phyloP scores from a whole-genome alignment of 2,888 invertebrate genomes.

The Eilema griseolum region DNA sequence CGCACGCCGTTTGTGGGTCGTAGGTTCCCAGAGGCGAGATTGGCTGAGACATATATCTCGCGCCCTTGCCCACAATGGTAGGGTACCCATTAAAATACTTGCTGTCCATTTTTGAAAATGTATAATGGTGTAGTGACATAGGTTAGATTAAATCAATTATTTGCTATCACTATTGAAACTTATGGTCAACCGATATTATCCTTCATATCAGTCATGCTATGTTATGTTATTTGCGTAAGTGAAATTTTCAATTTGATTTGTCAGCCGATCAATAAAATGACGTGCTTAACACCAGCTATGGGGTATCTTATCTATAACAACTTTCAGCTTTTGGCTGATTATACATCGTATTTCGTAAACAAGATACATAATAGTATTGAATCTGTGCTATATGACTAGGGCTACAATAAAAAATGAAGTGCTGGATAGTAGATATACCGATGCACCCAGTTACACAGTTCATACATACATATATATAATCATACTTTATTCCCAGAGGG shows the following conservation, averaged over 20 bases:
- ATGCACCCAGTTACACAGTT: no score
- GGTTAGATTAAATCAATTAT: neutral
- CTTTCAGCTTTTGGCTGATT: neutral
- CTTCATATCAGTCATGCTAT: neutral
- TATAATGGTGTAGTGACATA: no score
- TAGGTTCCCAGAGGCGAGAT: no score
- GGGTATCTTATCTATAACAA: neutral
- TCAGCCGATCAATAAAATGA: neutral
- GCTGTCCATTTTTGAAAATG: no score
- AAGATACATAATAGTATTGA: neutral
- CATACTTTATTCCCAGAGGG: no score
- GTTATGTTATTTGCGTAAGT: neutral
- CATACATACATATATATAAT: no score
- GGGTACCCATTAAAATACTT: no score
- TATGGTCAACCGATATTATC: neutral
- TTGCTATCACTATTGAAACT: neutral
- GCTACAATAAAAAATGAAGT: neutral
- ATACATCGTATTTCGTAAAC: neutral
- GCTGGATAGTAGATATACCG: neutral
- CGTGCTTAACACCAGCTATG: neutral
- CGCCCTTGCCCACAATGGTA: no score
- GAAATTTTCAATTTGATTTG: neutral
- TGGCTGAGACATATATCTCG: no score
- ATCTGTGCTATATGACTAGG: neutral
- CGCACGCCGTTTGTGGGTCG: no score